A percentile compares a stretch with the other conserved stretches of the same genome.
phyloP scores from a whole-genome alignment of 2,797 vertebrate genomes.

The Anomalospiza imberbis region DNA sequence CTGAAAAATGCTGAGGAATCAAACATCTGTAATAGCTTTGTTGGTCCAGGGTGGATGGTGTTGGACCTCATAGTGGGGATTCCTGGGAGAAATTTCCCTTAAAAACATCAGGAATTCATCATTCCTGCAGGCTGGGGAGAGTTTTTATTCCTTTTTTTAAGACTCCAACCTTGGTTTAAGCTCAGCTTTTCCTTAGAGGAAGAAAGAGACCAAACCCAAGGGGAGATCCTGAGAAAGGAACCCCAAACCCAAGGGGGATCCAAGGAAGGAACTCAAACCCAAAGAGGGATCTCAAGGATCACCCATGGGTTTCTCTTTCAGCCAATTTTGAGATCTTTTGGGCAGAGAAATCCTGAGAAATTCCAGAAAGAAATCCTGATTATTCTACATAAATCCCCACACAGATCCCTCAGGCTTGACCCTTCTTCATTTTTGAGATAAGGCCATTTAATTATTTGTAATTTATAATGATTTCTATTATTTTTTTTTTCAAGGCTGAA shows the following conservation, averaged over 20 bases:
- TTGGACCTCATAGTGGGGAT: background rate
- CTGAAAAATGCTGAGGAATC: background rate
- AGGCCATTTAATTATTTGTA: background rate
- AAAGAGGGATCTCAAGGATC: rapidly evolving
- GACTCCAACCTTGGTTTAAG: background rate
- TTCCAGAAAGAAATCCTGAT: too few relatives aligned
- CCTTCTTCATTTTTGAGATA: background rate
- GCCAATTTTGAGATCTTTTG: background rate
- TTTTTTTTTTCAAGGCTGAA: background rate
- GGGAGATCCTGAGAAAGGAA: too few relatives aligned
- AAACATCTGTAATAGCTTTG: background rate
- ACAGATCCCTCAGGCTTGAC: background rate
- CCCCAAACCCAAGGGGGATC: background rate
- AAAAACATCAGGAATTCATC: background rate
- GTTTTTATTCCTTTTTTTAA: background rate
- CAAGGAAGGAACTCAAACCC: background rate
- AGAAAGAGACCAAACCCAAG: background rate
- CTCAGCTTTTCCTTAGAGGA: background rate
- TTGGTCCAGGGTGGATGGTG: background rate
- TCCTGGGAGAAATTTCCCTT: background rate
- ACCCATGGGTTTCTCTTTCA: background rate
- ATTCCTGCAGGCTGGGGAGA: background rate
- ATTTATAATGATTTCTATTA: background rate
- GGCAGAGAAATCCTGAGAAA: too few relatives aligned
- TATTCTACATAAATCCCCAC: too few relatives aligned